These are phyloP conservation scores for Epizoanthus scotinus DNA, from an alignment of 92 coral and sea anemone genomes.

Conservation along the genomic window DNA sequence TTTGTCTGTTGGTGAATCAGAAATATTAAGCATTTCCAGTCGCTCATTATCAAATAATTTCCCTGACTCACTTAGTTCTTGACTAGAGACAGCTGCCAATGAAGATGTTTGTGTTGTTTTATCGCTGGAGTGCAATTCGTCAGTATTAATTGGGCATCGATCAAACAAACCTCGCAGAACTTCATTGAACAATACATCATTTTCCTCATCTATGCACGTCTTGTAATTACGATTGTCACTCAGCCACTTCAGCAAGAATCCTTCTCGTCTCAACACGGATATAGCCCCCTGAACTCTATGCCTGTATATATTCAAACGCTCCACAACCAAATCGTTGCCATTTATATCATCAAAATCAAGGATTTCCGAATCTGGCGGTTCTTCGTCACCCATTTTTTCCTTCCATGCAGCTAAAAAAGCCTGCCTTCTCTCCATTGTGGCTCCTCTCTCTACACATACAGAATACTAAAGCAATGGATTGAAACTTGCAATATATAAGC, in stretches of 20 bases:
- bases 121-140: slow-evolving; percentile 35
- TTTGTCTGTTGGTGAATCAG: background rate
- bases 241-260: slow-evolving; percentile 76
- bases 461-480: background rate
- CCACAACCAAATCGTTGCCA: slow-evolving; percentile 46
- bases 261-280: slow-evolving; percentile 64
- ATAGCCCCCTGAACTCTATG: slow-evolving; percentile 63
- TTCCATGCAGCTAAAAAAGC: slow-evolving; percentile 71
- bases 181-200: slow-evolving; percentile 52
- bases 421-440: slow-evolving; percentile 65
- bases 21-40: slow-evolving; percentile 4
- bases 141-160: slow-evolving; percentile 29
- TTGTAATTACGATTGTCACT: slow-evolving; percentile 52
- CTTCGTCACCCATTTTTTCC: slow-evolving; percentile 49
- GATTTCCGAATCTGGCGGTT: slow-evolving; percentile 64
- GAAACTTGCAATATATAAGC: background rate
- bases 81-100: slow-evolving; percentile 23
- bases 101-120: slow-evolving; percentile 20
- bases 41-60: slow-evolving; percentile 3
- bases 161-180: slow-evolving; percentile 61
- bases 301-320: slow-evolving; percentile 58
- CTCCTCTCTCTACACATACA: slow-evolving; percentile 8
- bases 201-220: slow-evolving; percentile 38
- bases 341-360: slow-evolving; percentile 44
- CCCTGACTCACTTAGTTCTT: slow-evolving; percentile 7